Evolutionary conservation across 2,113 vertebrate species (phyloP), one percentile per base, ranked within the genome.

Genomic region (Egretta garzetta): DNA sequence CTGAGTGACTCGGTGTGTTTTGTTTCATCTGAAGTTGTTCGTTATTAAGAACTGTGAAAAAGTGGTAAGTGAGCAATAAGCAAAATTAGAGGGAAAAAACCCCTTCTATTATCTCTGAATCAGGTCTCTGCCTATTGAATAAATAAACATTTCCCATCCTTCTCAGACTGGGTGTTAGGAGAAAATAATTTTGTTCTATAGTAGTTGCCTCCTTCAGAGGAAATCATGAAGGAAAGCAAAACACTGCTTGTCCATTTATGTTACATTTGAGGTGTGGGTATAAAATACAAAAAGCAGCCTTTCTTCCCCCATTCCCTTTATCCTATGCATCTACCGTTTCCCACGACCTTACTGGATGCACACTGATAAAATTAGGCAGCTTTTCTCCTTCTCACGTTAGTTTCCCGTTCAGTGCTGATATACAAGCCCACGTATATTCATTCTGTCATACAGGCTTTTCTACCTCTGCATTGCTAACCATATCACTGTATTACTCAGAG

Each of bases 401-500:
- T 94, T 90, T 94, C 86, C 88, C 4, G 0, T 86, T 89, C 70
- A 56, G 79, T 76, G 58, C 73, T 92, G 88, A 93, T 96, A 88
- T 93, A 79, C 76, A 94, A 67, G 92, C 50, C 66, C 84, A 77
- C 6, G 13, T 89, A 68, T 32, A 73, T 41, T 89, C 21, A 8
- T 47, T 93, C 55, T 86, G 93, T 72, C 94, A 55, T 23, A 43
- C 86, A 88, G 82, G 76, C 80, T 94, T 72, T 93, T 74, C 67
- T 90, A 94, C 86, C 96, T 97, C 93, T 93, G 81, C 93, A 55
- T 49, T 62, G 81, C 80, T 76, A 91, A 94, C 88, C 91, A 90
- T 97, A 97, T 95, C 82, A 47, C 75, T 68, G 80, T 28, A 95
- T 97, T 96, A 90, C 86, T 97, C 85, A 96, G 49, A 88, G 86